A percentile compares a stretch with the other conserved stretches of the same genome.
Evolutionary conservation across 2,113 vertebrate species (phyloP).

Genomic region (Campylomormyrus tamandua): DNA sequence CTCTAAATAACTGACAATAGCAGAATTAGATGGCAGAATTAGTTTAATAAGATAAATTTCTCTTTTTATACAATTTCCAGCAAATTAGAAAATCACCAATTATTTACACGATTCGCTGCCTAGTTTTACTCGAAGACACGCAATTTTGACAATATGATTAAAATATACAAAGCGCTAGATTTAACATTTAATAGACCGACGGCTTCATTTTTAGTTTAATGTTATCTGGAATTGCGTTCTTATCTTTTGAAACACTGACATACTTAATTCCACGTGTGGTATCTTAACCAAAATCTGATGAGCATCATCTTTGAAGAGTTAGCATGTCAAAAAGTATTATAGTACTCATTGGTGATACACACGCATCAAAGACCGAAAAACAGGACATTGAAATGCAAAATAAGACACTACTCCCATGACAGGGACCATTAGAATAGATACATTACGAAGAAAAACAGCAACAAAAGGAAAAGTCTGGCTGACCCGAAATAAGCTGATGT

Average conservation of each 20-base stretch:
- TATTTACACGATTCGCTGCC: neutral
- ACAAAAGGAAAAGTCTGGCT: constrained; percentile 44
- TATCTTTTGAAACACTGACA: neutral
- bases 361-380: neutral
- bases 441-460: neutral
- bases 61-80: neutral
- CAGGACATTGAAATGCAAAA: neutral
- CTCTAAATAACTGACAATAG: neutral
- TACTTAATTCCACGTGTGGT: neutral
- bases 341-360: neutral
- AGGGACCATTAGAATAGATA: neutral
- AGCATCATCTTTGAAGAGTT: neutral
- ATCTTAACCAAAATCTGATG: neutral
- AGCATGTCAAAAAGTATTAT: neutral
- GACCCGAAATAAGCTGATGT: constrained; percentile 88
- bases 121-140: neutral
- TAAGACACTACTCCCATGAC: neutral
- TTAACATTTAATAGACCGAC: neutral
- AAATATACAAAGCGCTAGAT: neutral
- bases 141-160: neutral
- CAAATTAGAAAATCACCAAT: neutral
- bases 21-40: neutral
- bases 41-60: neutral
- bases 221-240: neutral
- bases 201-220: neutral